Base-by-base conservation (phyloP, 2,797 vertebrate genomes). In the Phoebastria nigripes region DNA sequence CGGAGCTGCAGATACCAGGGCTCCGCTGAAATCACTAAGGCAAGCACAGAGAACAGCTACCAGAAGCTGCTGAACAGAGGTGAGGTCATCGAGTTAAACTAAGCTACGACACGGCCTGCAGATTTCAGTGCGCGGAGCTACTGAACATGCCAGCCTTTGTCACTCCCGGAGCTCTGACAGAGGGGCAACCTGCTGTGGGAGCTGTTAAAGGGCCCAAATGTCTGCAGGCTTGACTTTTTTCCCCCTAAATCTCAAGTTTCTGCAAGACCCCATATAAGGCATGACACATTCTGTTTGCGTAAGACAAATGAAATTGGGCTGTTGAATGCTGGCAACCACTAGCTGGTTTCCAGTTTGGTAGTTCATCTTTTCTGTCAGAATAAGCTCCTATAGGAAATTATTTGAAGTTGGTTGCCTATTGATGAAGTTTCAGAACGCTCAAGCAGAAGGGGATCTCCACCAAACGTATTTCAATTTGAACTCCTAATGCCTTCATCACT, bases 1-100 rank as follows among this genome's bases (percentile, higher is more conserved):
- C 0, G 2, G 93, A 93, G 89, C 89, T 42, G 63, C 51, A 87
- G 94, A 96, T 92, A 94, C 90, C 94, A 95, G 92, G 88, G 78
- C 61, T 71, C 88, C 0, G 0, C 44, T 82, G n/a, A 39, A 17
- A 84, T 42, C 81, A 73, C 86, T 6, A 47, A 37, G 44, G 22
- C 90, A 65, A 87, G 78, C 29, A 79, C 83, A 92, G 67, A 89
- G 35, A 89, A 61, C 73, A 89, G 83, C 73, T 82, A 61, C 69
- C 3, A 44, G 35, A 35, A 72, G 69, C 58, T 1, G 9, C 51
- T 82, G 54, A 88, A 59, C 41, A 82, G 69, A n/a, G 83, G 67
- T 96, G 94, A 97, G 82, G 71, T 96, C 94, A 97, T 29, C 0
- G 1, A 73, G 37, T 55, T 73, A 79, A 93, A 84, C 15, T 39